Percentiles rank a stretch among this genome's conserved stretches.
These are phyloP conservation scores for Eurosta solidaginis DNA, from an alignment of 1,140 invertebrate species.

Conservation along the genomic window DNA sequence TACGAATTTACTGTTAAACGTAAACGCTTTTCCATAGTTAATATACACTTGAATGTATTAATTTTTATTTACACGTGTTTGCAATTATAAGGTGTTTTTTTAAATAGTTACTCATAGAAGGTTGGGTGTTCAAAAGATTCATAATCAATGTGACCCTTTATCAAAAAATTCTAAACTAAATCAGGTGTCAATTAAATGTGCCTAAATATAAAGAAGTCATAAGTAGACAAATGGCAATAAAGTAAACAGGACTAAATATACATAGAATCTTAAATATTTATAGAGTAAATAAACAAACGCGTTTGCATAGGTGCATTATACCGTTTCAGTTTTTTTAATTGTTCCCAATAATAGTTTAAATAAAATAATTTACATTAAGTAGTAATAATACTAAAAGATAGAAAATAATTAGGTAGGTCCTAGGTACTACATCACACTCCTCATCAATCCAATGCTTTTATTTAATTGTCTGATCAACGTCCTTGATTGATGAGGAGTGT, in stretches of 20 bases:
- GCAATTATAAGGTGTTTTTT: background rate
- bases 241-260: background rate
- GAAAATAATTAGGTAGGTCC: too few relatives aligned
- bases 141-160: background rate
- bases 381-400: too few relatives aligned
- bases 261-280: too few relatives aligned
- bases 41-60: background rate
- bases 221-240: background rate
- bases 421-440: too few relatives aligned
- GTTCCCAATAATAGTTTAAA: too few relatives aligned
- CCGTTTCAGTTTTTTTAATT: too few relatives aligned
- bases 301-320: too few relatives aligned
- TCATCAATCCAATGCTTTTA: too few relatives aligned
- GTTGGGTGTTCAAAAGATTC: background rate
- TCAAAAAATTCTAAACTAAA: background rate
- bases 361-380: too few relatives aligned
- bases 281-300: too few relatives aligned
- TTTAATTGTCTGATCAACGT: too few relatives aligned
- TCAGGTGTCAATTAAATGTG: conserved; percentile 17
- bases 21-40: background rate
- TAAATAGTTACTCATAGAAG: background rate
- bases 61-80: background rate
- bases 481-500: too few relatives aligned
- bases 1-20: background rate
- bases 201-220: background rate